Conservation (phyloP, 2,888 invertebrate genomes). For the Trypoxylon attenuatum region DNA sequence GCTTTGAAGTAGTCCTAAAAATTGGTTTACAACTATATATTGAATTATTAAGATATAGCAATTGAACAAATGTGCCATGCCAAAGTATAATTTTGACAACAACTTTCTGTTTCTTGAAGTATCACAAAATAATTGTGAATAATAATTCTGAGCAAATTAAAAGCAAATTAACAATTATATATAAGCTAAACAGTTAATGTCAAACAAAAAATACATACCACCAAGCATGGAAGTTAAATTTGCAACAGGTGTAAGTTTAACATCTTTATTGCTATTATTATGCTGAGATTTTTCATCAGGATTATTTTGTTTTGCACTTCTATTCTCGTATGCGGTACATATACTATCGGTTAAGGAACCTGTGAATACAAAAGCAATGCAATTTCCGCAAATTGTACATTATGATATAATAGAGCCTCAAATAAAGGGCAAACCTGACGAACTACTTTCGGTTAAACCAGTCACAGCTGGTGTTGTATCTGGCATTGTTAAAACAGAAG, state of each 20-base stretch:
- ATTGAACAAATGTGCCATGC: too few relatives aligned
- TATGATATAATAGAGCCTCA: too few relatives aligned
- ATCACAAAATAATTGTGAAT: too few relatives aligned
- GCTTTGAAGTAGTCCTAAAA: slow-evolving; percentile 75
- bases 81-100: too few relatives aligned
- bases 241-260: slow-evolving; percentile 54
- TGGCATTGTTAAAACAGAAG: slow-evolving; percentile 75
- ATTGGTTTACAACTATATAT: neutral
- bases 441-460: slow-evolving; percentile 79
- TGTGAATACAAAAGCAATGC: slow-evolving; percentile 54
- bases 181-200: too few relatives aligned
- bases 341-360: slow-evolving; percentile 79
- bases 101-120: too few relatives aligned
- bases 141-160: neutral
- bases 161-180: neutral
- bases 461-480: slow-evolving; percentile 70
- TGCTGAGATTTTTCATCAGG: slow-evolving; percentile 48
- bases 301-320: slow-evolving; percentile 51
- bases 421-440: slow-evolving; percentile 75
- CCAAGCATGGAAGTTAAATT: slow-evolving; percentile 74
- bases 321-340: slow-evolving; percentile 78
- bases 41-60: neutral
- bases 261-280: slow-evolving; percentile 49
- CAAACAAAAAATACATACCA: slow-evolving; percentile 65
- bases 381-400: too few relatives aligned